Evolutionary conservation across 2,113 vertebrate species (phyloP).

Genomic region (Myrmecobius fasciatus): DNA sequence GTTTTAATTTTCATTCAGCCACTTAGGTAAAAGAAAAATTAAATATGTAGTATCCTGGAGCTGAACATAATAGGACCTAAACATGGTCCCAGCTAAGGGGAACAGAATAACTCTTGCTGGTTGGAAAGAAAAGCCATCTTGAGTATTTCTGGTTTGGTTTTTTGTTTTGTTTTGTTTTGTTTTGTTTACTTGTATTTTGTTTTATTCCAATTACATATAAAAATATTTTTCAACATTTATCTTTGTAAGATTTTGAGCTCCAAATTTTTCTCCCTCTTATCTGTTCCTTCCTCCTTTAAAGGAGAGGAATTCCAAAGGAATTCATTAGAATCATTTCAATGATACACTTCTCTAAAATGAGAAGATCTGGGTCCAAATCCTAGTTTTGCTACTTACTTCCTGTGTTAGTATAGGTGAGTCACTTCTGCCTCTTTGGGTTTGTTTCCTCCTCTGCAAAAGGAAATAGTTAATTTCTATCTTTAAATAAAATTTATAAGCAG

Average conservation of each 20-base stretch:
- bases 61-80: constrained; percentile 40
- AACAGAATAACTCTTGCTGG: constrained; percentile 28
- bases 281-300: too few species aligned
- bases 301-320: neutral
- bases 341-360: neutral
- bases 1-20: constrained; percentile 46
- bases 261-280: too few species aligned
- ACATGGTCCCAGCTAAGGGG: constrained; percentile 7
- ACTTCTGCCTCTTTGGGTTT: neutral
- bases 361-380: neutral
- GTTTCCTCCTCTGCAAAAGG: neutral
- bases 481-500: constrained; percentile 3
- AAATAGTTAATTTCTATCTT: neutral
- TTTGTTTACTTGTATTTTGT: too few species aligned
- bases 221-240: too few species aligned
- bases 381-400: neutral
- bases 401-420: neutral
- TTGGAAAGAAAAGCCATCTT: constrained; percentile 39
- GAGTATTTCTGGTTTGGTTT: too few species aligned
- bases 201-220: too few species aligned
- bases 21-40: constrained; percentile 16
- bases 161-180: too few species aligned
- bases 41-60: neutral
- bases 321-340: too few species aligned
- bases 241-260: too few species aligned